These are phyloP conservation scores for Petaurus breviceps DNA, from an alignment of 2,113 vertebrate genomes.

Conservation along the genomic window DNA sequence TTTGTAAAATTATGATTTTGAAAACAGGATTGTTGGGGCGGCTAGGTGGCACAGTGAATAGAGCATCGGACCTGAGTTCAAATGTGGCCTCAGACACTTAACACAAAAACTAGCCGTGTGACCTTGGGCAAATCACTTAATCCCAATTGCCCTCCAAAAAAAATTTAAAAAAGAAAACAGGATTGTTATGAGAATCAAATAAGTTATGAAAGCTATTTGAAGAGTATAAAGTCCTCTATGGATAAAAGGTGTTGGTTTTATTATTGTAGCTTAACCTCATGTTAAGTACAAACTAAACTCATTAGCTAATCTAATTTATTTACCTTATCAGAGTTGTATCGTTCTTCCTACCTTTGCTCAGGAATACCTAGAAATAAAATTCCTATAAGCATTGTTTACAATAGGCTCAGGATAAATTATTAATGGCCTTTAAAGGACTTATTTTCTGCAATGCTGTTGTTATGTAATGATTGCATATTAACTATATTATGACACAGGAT, in stretches of 20 bases:
- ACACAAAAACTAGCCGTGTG: too few species aligned
- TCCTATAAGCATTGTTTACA: background rate
- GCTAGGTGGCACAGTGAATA: too few species aligned
- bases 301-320: background rate
- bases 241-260: background rate
- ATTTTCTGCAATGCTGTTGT: background rate
- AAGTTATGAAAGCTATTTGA: background rate
- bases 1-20: background rate
- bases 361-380: background rate
- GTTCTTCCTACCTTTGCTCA: background rate
- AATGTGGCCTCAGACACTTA: too few species aligned
- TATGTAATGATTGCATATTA: background rate
- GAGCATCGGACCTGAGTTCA: too few species aligned
- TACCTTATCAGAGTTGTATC: background rate
- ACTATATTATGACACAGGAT: background rate
- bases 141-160: too few species aligned
- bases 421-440: background rate
- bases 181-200: background rate
- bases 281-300: background rate
- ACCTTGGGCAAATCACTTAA: too few species aligned
- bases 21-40: background rate
- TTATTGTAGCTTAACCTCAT: background rate
- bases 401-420: background rate
- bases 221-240: background rate
- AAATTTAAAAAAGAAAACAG: background rate